Base-by-base conservation (phyloP, 2,888 invertebrate genomes). In the Callyntrura guangdongensis region DNA sequence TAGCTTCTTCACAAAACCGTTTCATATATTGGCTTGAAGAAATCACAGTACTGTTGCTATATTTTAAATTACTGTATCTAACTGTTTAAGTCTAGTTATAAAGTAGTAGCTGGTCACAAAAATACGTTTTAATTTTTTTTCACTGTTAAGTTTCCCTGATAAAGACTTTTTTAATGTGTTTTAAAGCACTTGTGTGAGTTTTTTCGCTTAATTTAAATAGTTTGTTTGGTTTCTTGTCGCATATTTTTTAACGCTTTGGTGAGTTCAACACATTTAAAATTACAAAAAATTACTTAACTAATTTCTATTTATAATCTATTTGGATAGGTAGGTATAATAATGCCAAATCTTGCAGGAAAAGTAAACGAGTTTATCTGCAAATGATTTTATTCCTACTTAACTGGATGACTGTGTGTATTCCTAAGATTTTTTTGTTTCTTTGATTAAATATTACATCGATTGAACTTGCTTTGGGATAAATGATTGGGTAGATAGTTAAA, bases 181-280 rank as follows among this genome's bases (percentile, higher is more conserved):
- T 22, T 59, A 87, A 87, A 87, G 86, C 86, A 87, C 86, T 87
- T 87, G 61, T 67, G 86, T 64, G 59, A 87, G 49, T 87, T 79
- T 22, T 84, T 8, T 49, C n/a, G 61, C 11, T 72, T 53, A 14
- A 64, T 11, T 59, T 59, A 36, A 79, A 17, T 25, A 53, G 27
- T 12, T 36, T 67, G 36, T n/a, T 69, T 11, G 74, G 9, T 74
- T 49, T 14, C n/a, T 74, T 20, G 56, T 67, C 72, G 45, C 85
- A 72, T 36, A 11, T 14, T 17, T 45, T 49, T 74, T 72, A 45
- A 67, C 69, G 69, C 36, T 36, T 67, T 27, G 67, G 67, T 67
- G 67, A 67, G 14, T 67, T 27, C 14, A 11, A 67, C 67, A 67
- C 56, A 22, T 20, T 59, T 17, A 64, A 20, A 64, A 20, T 56